A percentile compares a stretch with the other conserved stretches of the same genome.
Evolutionary conservation across 2,113 vertebrate genomes (phyloP).

Genomic region (Formicarius rufipectus): DNA sequence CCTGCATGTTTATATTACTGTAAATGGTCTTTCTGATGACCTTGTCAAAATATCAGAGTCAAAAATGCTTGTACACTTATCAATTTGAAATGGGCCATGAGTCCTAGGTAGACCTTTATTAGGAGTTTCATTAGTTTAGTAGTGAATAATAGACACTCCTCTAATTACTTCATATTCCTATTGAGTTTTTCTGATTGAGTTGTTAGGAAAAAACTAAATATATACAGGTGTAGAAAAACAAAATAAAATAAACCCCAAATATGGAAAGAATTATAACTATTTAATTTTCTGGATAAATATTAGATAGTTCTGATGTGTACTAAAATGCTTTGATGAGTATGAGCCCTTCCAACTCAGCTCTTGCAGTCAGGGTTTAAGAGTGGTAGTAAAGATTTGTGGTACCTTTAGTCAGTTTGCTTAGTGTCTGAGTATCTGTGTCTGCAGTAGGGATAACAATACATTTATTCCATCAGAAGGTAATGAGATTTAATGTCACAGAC

Average conservation of each 20-base stretch:
- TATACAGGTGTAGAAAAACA: neutral
- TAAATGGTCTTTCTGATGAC: neutral
- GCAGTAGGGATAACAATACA: neutral
- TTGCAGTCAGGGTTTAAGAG: neutral
- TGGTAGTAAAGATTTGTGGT: neutral
- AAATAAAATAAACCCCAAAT: neutral
- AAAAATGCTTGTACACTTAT: neutral
- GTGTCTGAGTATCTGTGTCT: neutral
- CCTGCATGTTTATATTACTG: neutral
- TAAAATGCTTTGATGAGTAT: neutral
- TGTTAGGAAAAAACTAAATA: neutral
- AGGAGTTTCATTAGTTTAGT: neutral
- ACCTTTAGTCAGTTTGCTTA: neutral
- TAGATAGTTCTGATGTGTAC: neutral
- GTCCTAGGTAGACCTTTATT: neutral
- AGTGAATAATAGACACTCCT: neutral
- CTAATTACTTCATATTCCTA: neutral
- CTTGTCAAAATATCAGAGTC: neutral
- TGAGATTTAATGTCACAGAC: neutral
- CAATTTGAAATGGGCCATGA: neutral
- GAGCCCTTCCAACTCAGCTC: neutral
- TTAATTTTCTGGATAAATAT: neutral
- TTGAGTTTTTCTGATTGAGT: neutral
- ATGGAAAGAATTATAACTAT: neutral
- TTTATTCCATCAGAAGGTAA: neutral